Evolutionary conservation across 2,888 invertebrate species (phyloP).

Genomic region (Oscheius sp.): DNA sequence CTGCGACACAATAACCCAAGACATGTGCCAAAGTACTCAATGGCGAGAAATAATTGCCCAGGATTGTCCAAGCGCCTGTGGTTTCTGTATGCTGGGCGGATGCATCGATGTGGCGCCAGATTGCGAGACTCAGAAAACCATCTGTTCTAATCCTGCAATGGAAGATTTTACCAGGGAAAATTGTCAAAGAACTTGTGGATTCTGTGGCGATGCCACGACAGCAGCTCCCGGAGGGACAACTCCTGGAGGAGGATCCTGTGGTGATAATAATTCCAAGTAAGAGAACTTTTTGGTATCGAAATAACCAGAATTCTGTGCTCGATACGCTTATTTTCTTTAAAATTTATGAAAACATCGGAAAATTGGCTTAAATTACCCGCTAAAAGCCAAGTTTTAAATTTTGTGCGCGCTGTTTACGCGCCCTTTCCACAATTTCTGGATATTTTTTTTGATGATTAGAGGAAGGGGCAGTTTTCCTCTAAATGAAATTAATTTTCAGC

Average conservation of each 20-base stretch:
- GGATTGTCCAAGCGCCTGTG: constrained; percentile 24
- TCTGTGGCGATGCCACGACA: background rate
- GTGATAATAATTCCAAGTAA: too few relatives aligned
- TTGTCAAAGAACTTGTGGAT: constrained; percentile 20
- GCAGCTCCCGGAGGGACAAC: background rate
- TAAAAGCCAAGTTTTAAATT: too few relatives aligned
- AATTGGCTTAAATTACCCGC: too few relatives aligned
- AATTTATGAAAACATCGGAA: background rate
- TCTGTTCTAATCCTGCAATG: constrained; percentile 24
- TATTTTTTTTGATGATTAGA: too few relatives aligned
- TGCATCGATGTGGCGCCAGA: constrained; percentile 25
- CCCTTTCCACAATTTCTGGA: too few relatives aligned
- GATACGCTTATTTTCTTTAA: constrained; percentile 2
- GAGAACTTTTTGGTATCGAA: too few relatives aligned
- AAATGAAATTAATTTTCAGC: too few relatives aligned
- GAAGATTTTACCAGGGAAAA: constrained; percentile 8
- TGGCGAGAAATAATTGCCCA: constrained; percentile 17
- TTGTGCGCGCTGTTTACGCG: too few relatives aligned
- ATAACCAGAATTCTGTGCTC: background rate
- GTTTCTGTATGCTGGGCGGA: constrained; percentile 24
- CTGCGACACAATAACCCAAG: background rate
- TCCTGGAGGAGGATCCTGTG: background rate
- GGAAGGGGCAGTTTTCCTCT: too few relatives aligned
- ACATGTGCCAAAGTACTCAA: constrained; percentile 16
- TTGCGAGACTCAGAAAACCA: constrained; percentile 13